phyloP scores from a whole-genome alignment of 1,140 invertebrate genomes.

The Lasioglossum baleicum region DNA sequence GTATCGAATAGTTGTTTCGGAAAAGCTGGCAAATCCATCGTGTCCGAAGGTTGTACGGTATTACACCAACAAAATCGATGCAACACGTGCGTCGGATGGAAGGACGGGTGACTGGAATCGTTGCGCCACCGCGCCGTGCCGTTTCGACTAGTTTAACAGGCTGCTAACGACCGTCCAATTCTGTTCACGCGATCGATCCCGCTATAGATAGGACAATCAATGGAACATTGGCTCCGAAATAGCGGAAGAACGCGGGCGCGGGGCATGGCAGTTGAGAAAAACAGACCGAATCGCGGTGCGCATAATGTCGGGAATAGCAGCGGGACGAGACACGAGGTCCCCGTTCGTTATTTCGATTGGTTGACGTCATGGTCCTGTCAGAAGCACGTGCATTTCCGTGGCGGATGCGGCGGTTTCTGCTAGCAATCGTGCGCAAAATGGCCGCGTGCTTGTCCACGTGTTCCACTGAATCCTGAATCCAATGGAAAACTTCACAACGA shows the following conservation, averaged over 20 bases:
- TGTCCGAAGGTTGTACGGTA: background rate
- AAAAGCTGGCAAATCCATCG: background rate
- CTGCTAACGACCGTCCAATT: background rate
- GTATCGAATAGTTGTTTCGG: background rate
- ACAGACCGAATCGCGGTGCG: conserved; percentile 29
- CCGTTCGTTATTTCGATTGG: conserved; percentile 64
- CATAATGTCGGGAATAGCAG: conserved; percentile 36
- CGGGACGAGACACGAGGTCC: background rate
- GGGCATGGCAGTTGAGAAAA: background rate
- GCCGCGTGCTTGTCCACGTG: conserved; percentile 21
- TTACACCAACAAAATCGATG: background rate
- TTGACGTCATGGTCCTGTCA: conserved; percentile 60
- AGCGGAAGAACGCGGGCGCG: background rate
- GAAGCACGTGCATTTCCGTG: conserved; percentile 60
- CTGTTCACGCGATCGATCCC: background rate
- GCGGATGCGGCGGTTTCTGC: conserved; percentile 46
- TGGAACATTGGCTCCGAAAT: background rate
- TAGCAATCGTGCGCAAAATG: conserved; percentile 9
- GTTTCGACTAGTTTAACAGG: conserved; percentile 2
- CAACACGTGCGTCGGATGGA: background rate
- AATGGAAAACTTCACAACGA: no score
- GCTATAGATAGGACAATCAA: background rate
- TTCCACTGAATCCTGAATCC: no score
- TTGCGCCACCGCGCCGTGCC: background rate
- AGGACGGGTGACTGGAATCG: background rate